Evolutionary conservation across 2,888 invertebrate species (phyloP).

Genomic region (Sminthurides aquaticus): DNA sequence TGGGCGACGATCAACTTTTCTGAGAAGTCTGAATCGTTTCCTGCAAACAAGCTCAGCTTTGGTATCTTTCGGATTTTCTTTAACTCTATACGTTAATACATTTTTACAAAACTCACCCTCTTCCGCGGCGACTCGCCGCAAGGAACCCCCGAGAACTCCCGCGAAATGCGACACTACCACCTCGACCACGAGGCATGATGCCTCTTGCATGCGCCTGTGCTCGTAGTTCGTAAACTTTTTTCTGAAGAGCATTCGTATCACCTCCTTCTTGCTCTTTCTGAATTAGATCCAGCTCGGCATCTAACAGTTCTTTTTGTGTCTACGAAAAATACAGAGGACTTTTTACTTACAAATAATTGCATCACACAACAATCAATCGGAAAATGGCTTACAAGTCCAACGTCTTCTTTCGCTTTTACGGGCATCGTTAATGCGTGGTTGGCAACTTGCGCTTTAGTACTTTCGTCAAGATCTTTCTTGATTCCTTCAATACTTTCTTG

Average conservation of each 20-base stretch:
- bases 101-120: constrained; percentile 23
- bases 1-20: constrained; percentile 73
- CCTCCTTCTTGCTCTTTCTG: constrained; percentile 81
- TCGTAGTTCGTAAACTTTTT: constrained; percentile 66
- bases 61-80: not conserved
- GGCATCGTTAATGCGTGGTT: constrained; percentile 49
- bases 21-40: constrained; percentile 25
- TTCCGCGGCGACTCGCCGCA: constrained; percentile 36
- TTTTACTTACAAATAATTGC: too few relatives aligned
- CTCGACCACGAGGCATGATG: constrained; percentile 35
- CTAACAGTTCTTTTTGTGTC: constrained; percentile 77
- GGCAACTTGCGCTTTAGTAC: constrained; percentile 33
- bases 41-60: constrained; percentile 2
- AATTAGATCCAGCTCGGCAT: constrained; percentile 83
- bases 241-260: constrained; percentile 73
- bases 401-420: constrained; percentile 65
- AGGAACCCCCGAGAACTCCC: constrained; percentile 39
- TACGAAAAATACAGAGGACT: constrained; percentile 39
- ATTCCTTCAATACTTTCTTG: constrained; percentile 75
- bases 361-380: too few relatives aligned
- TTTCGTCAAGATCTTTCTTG: constrained; percentile 58
- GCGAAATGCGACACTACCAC: constrained; percentile 44
- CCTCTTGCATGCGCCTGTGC: constrained; percentile 47
- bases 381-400: constrained; percentile 28
- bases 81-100: constrained; percentile 10